These are phyloP conservation scores for Lasaia peninsularis DNA, from an alignment of 1,140 invertebrate genomes.

Conservation along the genomic window DNA sequence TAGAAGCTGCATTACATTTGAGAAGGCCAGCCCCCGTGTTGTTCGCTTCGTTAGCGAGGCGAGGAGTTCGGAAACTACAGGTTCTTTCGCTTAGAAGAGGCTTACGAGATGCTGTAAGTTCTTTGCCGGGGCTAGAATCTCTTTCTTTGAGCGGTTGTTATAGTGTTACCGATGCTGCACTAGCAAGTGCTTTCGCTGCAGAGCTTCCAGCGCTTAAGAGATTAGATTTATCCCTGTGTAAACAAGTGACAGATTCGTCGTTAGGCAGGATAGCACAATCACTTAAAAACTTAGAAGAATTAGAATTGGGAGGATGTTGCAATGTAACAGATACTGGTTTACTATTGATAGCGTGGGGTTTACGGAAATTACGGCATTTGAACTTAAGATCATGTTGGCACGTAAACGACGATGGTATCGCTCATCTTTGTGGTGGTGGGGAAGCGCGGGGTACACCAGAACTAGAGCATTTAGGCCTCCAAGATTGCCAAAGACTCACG, in stretches of 20 bases:
- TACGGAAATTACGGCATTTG: constrained; percentile 88
- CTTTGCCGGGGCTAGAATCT: constrained; percentile 91
- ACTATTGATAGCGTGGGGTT: constrained; percentile 89
- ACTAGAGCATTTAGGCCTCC: constrained; percentile 91
- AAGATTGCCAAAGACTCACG: constrained; percentile 95
- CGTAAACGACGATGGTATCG: constrained; percentile 93
- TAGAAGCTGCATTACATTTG: constrained; percentile 93
- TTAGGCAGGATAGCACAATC: constrained; percentile 89
- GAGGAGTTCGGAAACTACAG: constrained; percentile 93
- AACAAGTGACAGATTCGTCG: constrained; percentile 93
- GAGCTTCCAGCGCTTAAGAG: constrained; percentile 86
- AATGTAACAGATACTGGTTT: constrained; percentile 93
- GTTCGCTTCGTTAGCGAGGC: constrained; percentile 89
- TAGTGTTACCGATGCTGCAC: constrained; percentile 90
- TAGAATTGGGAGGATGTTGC: constrained; percentile 94
- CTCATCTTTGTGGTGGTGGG: constrained; percentile 88
- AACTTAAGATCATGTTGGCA: constrained; percentile 95
- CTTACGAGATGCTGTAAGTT: constrained; percentile 91
- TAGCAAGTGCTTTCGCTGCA: constrained; percentile 87
- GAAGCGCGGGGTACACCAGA: constrained; percentile 83
- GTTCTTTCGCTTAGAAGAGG: constrained; percentile 90
- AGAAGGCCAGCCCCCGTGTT: constrained; percentile 88
- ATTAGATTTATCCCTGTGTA: constrained; percentile 94
- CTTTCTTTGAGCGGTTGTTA: constrained; percentile 95
- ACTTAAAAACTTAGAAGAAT: constrained; percentile 90